Base-by-base conservation (phyloP, 2,888 invertebrate species). In the Agrochola lychnidis region DNA sequence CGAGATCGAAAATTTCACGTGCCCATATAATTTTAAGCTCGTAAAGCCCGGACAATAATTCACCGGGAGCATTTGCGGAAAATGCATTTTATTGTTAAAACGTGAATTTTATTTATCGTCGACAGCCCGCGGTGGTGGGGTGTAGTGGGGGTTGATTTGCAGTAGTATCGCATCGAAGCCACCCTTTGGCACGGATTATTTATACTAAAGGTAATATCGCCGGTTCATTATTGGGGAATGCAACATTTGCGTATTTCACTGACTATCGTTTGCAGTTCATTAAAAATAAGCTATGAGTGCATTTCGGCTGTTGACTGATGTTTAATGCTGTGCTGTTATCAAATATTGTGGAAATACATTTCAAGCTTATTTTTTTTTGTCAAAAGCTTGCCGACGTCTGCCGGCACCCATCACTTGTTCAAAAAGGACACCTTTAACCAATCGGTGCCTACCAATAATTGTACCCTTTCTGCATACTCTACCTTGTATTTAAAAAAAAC, bases 61-160 rank as follows among this genome's bases (percentile, higher is more conserved):
- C 96, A 96, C 94, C 89, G 94, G 95, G 92, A 95, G 95, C 96
- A 96, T 96, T 96, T 96, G 96, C 96, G 96, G 96, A 96, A 96
- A 96, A 96, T 96, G 96, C 96, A 96, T 96, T 96, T 96, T 96
- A 96, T 96, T 96, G 96, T 96, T 96, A 96, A 96, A 96, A 96
- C 96, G 96, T 96, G 96, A 96, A 96, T 96, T 96, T 96, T 96
- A 96, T 96, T 96, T 96, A 96, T 96, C 93, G 96, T 92, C 95
- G 95, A 96, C 96, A 95, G 94, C 92, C 93, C 92, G 93, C 93
- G 94, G 93, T 91, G 89, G 91, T 89, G 89, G 86, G 87, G 93
- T 93, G 92, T 88, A 90, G 88, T 90, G 93, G 93, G 91, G 94
- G 94, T 93, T 95, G 96, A 96, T 96, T 96, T 96, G 96, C 96